A percentile compares a stretch with the other conserved stretches of the same genome.
Evolutionary conservation across 2,888 invertebrate genomes (phyloP).

Genomic region (Epinotia demarniana): DNA sequence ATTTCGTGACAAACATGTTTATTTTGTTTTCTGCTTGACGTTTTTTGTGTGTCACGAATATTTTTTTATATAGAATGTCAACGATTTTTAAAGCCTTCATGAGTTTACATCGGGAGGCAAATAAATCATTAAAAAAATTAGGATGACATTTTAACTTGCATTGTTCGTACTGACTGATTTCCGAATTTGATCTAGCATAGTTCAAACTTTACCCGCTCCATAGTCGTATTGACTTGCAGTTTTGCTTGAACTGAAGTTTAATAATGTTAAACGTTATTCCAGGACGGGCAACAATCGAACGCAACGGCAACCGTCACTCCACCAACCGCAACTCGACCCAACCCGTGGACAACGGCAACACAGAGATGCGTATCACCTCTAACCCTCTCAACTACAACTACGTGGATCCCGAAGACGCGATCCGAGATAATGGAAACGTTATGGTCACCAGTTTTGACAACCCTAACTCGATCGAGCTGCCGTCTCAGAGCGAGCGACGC

Average conservation of each 20-base stretch:
- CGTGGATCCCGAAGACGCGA: conserved; percentile 87
- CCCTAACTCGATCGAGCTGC: conserved; percentile 89
- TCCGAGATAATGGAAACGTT: conserved; percentile 77
- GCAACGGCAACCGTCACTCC: conserved; percentile 79
- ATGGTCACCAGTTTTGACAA: conserved; percentile 90
- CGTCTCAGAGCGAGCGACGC: conserved; percentile 78
- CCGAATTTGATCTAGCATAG: too few relatives aligned
- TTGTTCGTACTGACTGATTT: too few relatives aligned
- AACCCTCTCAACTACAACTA: conserved; percentile 91
- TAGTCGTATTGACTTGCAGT: too few relatives aligned
- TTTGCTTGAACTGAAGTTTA: not conserved
- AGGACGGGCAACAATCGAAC: conserved; percentile 86
- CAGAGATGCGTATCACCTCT: conserved; percentile 90
- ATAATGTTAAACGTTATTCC: conserved; percentile 31
- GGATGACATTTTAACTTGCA: too few relatives aligned
- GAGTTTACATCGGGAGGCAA: too few relatives aligned
- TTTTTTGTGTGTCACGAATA: too few relatives aligned
- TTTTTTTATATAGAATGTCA: too few relatives aligned
- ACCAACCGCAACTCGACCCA: conserved; percentile 73
- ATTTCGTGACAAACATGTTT: too few relatives aligned
- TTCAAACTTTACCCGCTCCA: too few relatives aligned
- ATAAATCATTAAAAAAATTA: too few relatives aligned
- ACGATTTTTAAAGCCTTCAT: too few relatives aligned
- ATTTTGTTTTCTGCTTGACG: too few relatives aligned
- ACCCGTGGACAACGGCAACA: conserved; percentile 65